These are phyloP conservation scores for Neodiprion lecontei DNA, from an alignment of 1,140 invertebrate species.

Conservation along the genomic window DNA sequence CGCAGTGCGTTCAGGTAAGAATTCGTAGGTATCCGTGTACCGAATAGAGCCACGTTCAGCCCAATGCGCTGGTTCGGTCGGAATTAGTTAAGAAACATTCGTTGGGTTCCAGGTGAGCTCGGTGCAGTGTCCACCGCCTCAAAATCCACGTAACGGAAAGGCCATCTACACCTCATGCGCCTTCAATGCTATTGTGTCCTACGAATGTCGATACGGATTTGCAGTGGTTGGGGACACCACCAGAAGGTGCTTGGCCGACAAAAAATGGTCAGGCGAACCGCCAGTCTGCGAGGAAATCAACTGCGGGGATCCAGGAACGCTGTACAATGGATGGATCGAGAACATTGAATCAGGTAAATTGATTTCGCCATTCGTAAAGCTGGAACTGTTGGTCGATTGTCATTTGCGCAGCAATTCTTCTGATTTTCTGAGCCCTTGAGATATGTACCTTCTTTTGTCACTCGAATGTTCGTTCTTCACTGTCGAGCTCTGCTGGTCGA, in stretches of 20 bases:
- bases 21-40: neutral
- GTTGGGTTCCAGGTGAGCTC: constrained; percentile 67
- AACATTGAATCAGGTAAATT: constrained; percentile 71
- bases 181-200: constrained; percentile 86
- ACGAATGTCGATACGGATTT: constrained; percentile 88
- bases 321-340: constrained; percentile 91
- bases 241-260: constrained; percentile 82
- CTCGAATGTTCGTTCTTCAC: too few relatives aligned
- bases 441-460: too few relatives aligned
- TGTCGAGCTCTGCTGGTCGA: too few relatives aligned
- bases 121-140: constrained; percentile 82
- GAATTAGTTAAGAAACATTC: neutral
- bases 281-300: constrained; percentile 91
- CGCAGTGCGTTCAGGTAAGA: constrained; percentile 74
- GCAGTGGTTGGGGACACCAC: constrained; percentile 82
- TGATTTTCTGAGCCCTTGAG: too few relatives aligned
- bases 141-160: constrained; percentile 83
- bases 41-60: constrained; percentile 3
- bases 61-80: neutral
- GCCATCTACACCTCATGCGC: constrained; percentile 85
- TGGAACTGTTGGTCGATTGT: too few relatives aligned
- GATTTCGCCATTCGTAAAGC: too few relatives aligned
- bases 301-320: constrained; percentile 81
- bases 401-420: too few relatives aligned
- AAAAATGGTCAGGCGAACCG: constrained; percentile 83